phyloP scores from a whole-genome alignment of 1,140 invertebrate species.

The Drosophila melanogaster region DNA sequence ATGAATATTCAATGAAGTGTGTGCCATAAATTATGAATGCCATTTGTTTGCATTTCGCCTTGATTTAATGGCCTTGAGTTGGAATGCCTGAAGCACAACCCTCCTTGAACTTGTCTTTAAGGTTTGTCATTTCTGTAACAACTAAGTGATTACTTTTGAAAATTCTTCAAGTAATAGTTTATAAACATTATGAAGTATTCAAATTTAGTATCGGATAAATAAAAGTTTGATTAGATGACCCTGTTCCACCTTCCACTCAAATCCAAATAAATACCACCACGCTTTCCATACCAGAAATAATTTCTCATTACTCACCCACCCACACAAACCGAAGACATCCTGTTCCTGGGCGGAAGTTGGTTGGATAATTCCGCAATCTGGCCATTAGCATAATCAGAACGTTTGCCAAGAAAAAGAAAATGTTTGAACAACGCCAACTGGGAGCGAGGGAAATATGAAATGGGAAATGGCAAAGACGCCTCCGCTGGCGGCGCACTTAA shows the following conservation, averaged over 20 bases:
- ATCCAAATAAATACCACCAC: neutral
- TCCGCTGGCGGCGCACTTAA: constrained; percentile 57
- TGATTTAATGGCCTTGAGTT: constrained; percentile 64
- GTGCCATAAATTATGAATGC: constrained; percentile 79
- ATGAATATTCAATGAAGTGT: constrained; percentile 83
- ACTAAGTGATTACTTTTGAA: neutral
- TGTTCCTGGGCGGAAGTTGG: constrained; percentile 42
- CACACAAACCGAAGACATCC: constrained; percentile 32
- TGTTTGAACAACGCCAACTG: constrained; percentile 41
- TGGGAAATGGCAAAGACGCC: constrained; percentile 3
- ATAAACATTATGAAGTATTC: too few relatives aligned
- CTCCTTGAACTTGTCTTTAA: constrained; percentile 5
- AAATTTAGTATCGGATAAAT: too few relatives aligned
- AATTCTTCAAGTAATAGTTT: neutral
- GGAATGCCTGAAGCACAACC: constrained; percentile 7
- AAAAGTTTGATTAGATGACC: neutral
- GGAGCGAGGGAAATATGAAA: neutral
- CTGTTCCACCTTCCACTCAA: constrained; percentile 8
- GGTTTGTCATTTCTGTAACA: constrained; percentile 1
- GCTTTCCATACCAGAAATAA: constrained; percentile 14
- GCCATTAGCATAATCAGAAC: constrained; percentile 77
- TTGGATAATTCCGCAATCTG: constrained; percentile 51
- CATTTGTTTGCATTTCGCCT: constrained; percentile 74
- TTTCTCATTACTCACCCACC: constrained; percentile 42
- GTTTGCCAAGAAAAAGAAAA: constrained; percentile 51